These are phyloP conservation scores for Fukomys damarensis DNA, from an alignment of 2,113 vertebrate species.

Conservation along the genomic window DNA sequence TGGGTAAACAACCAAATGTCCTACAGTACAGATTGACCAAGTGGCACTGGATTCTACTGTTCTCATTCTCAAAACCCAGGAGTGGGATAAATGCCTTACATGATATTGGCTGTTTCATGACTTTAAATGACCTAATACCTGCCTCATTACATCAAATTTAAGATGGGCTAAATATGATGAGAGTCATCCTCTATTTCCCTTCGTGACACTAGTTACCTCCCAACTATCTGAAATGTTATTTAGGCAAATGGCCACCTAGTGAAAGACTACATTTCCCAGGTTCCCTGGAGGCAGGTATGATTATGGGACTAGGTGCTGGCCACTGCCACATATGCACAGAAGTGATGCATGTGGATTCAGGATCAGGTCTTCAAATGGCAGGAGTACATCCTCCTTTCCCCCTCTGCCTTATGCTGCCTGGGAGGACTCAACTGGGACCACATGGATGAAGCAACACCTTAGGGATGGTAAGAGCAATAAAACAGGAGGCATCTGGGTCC, in stretches of 20 bases:
- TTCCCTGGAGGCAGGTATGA: not conserved
- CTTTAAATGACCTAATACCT: not conserved
- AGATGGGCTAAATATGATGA: not conserved
- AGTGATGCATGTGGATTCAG: not conserved
- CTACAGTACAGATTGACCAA: not conserved
- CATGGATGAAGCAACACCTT: not conserved
- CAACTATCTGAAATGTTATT: not conserved
- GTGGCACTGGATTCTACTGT: not conserved
- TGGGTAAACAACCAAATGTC: not conserved
- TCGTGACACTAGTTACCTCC: not conserved
- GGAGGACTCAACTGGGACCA: not conserved
- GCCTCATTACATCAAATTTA: not conserved
- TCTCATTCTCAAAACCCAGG: not conserved
- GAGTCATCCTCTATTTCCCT: not conserved
- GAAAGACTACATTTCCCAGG: slow-evolving; percentile 30
- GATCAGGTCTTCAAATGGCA: not conserved
- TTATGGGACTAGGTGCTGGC: not conserved
- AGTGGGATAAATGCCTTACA: not conserved
- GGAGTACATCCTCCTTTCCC: not conserved
- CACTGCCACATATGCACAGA: not conserved
- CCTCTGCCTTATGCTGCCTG: not conserved
- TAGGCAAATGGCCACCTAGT: not conserved
- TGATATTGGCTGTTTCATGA: not conserved
- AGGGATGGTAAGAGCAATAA: not conserved
- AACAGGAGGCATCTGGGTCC: not conserved